Percentiles rank a stretch among this genome's conserved stretches.
Conservation (phyloP, 2,113 vertebrate species). For the Phocoena phocoena region DNA sequence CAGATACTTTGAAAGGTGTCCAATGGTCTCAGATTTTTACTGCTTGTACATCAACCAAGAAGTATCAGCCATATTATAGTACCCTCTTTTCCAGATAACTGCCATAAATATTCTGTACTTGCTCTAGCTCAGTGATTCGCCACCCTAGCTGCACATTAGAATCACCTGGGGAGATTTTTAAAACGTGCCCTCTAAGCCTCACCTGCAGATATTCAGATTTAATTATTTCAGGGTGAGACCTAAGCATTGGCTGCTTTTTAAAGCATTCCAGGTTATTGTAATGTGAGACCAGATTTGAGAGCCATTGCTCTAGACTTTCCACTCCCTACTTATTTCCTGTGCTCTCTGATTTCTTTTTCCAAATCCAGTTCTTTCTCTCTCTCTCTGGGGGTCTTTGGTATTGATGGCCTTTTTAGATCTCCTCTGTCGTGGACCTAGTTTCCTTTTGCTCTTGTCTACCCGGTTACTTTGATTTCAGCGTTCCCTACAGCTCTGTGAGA, state of each 20-base stretch:
- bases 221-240: background rate
- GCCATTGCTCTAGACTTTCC: background rate
- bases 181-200: background rate
- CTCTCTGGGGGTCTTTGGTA: background rate
- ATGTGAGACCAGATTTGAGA: background rate
- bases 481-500: background rate
- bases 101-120: slow-evolving; percentile 1
- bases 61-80: background rate
- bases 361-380: background rate
- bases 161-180: background rate
- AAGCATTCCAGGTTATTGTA: background rate
- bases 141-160: background rate
- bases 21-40: background rate
- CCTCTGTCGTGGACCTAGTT: background rate
- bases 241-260: background rate
- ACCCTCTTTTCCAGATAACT: background rate
- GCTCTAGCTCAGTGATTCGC: background rate
- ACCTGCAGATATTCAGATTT: background rate
- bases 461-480: background rate
- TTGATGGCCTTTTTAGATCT: background rate
- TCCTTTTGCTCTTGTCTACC: background rate
- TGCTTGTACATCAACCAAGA: background rate
- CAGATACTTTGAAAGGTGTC: background rate
- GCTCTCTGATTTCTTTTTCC: background rate
- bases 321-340: background rate